Base-by-base conservation (phyloP, 1,140 invertebrate genomes). In the Bombus ignitus region DNA sequence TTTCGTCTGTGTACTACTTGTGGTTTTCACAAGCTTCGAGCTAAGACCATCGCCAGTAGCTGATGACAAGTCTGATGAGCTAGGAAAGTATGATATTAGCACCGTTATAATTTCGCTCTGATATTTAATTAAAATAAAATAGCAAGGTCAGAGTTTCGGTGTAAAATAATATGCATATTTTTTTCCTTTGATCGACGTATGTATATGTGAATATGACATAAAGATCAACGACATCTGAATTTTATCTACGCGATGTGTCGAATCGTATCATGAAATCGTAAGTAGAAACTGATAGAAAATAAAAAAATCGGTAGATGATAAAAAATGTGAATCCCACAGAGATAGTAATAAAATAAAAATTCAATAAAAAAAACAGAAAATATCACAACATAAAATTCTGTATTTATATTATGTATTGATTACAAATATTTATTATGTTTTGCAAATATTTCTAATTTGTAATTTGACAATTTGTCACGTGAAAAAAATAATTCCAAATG, bases 1-100 rank as follows among this genome's bases (percentile, higher is more conserved):
- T 62, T 80, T 28, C 66, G 66, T 18, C 39, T 47, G 42, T 78
- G 35, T 57, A 65, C 12, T 42, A n/a, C n/a, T n/a, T n/a, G 12
- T 25, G 47, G 47, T 76, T 85, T 88, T 88, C 83, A 44, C 83
- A 44, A 86, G 68, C 81, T 76, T 44, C 75, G 12, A 74, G 22
- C 22, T 44, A 81, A 81, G 70, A 37, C 32, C 32, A 32, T 42
- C 42, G 25, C 39, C 22, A 13, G 32, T 10, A 8, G 35, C 57
- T 28, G 15, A 37, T 9, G 35, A 74, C 57, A 3, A 9, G 39
- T 12, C 22, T 32, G 18, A 18, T 5, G 18, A 44, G n/a, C 32
- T 42, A 18, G 59, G 18, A 25, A 53, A 47, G 12, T 13, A 77
- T 28, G 59, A 44, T 72, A 66, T 39, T 42, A 59, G 15, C n/a